These are phyloP conservation scores for Pithys albifrons DNA, from an alignment of 2,113 vertebrate species.

Conservation along the genomic window DNA sequence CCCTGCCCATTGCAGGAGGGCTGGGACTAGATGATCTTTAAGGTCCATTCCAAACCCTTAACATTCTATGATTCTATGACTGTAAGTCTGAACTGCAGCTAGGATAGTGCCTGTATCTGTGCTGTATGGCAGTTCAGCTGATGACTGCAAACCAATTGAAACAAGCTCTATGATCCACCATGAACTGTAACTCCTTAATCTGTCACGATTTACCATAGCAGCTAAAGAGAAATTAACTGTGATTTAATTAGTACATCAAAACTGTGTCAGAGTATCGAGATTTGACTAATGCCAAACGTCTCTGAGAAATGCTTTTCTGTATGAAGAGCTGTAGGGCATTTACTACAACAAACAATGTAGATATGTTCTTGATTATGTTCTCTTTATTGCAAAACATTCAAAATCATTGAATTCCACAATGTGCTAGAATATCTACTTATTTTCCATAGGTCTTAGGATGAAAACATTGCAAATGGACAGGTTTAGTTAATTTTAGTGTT, in stretches of 20 bases:
- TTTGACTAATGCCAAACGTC: constrained; percentile 44
- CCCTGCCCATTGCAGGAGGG: fast-evolving
- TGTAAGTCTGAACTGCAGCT: background rate
- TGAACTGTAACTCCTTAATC: constrained; percentile 28
- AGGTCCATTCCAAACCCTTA: background rate
- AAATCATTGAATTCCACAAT: background rate
- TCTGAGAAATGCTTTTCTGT: constrained; percentile 10
- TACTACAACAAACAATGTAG: background rate
- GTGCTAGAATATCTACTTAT: background rate
- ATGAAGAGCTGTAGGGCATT: background rate
- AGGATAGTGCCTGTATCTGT: background rate
- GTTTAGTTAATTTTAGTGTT: background rate
- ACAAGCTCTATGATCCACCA: background rate
- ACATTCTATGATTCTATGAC: background rate
- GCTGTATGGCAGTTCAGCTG: background rate
- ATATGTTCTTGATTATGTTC: background rate
- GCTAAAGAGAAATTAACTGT: constrained; percentile 26
- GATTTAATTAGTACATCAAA: constrained; percentile 54
- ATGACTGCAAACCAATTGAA: background rate
- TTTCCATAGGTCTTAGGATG: background rate
- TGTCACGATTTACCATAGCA: constrained; percentile 3
- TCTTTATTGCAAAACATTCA: background rate
- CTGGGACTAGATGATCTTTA: background rate
- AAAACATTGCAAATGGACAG: background rate
- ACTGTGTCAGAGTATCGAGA: constrained; percentile 30